phyloP scores from a whole-genome alignment of 2,888 invertebrate species.

The Hypselothyrea guttata region DNA sequence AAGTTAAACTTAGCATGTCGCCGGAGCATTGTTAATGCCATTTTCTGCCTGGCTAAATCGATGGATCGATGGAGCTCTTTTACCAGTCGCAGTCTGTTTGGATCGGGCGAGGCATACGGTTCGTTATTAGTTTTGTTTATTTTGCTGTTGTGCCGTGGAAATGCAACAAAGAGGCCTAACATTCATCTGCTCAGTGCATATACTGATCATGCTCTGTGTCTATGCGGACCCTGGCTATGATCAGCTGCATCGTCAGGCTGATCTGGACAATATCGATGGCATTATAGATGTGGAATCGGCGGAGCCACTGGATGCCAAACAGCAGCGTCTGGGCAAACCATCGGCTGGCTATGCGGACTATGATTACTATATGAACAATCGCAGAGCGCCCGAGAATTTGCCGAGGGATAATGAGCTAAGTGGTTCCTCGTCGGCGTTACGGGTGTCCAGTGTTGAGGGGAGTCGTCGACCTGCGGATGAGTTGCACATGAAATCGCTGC shows the following conservation, averaged over 20 bases:
- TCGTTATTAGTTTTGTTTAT: conserved; percentile 2
- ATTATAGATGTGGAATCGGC: conserved; percentile 55
- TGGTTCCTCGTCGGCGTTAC: conserved; percentile 32
- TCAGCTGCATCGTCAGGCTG: conserved; percentile 18
- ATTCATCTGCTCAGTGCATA: conserved; percentile 14
- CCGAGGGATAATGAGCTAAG: conserved; percentile 42
- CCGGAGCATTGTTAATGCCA: conserved; percentile 53
- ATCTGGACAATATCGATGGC: conserved; percentile 47
- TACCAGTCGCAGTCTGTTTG: conserved; percentile 35
- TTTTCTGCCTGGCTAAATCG: conserved; percentile 23
- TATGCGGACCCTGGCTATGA: conserved; percentile 41
- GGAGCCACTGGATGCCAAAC: conserved; percentile 31
- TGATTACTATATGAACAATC: conserved; percentile 80
- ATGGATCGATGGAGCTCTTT: conserved; percentile 21
- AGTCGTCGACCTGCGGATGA: conserved; percentile 32
- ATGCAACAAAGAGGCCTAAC: conserved; percentile 19
- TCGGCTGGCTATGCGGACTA: conserved; percentile 83
- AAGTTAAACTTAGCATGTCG: conserved; percentile 68
- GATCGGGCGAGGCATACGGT: conserved; percentile 34
- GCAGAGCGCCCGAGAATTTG: conserved; percentile 81
- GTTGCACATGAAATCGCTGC: conserved; percentile 43
- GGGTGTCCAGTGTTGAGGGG: conserved; percentile 22
- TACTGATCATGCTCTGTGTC: conserved; percentile 9
- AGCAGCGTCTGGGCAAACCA: conserved; percentile 66
- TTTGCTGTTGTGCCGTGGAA: background rate